These are phyloP conservation scores for Noturus placidus DNA, from an alignment of 2,113 vertebrate species.

Conservation along the genomic window DNA sequence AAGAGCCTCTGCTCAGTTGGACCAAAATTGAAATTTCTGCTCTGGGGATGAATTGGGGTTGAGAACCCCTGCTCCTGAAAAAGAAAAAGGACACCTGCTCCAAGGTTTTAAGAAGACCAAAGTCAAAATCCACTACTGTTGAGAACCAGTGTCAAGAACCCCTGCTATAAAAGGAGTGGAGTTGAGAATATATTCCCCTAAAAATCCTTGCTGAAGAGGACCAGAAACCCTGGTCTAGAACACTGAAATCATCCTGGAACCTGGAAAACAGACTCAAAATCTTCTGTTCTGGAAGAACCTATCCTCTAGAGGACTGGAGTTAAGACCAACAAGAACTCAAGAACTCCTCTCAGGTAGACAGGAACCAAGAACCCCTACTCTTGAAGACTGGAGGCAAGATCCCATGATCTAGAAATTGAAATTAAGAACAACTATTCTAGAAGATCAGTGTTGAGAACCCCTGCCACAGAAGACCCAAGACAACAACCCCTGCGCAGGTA, in stretches of 20 bases:
- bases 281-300: too few relatives aligned
- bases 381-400: background rate
- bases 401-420: background rate
- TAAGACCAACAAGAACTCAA: background rate
- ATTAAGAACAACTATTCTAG: background rate
- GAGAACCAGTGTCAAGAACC: background rate
- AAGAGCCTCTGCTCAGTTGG: too few relatives aligned
- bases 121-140: background rate
- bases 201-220: background rate
- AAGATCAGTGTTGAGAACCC: background rate
- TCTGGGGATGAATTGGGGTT: background rate
- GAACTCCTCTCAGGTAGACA: too few relatives aligned
- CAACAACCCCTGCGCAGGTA: background rate
- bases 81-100: background rate
- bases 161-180: background rate
- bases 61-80: background rate
- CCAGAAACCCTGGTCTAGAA: background rate
- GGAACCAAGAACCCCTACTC: too few relatives aligned
- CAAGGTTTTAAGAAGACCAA: background rate
- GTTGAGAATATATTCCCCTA: background rate
- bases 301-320: background rate
- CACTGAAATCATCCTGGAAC: background rate
- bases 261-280: too few relatives aligned
- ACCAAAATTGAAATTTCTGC: too few relatives aligned
- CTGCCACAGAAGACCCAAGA: background rate